phyloP scores from a whole-genome alignment of 2,888 invertebrate genomes.

The Crepidodera aurea region DNA sequence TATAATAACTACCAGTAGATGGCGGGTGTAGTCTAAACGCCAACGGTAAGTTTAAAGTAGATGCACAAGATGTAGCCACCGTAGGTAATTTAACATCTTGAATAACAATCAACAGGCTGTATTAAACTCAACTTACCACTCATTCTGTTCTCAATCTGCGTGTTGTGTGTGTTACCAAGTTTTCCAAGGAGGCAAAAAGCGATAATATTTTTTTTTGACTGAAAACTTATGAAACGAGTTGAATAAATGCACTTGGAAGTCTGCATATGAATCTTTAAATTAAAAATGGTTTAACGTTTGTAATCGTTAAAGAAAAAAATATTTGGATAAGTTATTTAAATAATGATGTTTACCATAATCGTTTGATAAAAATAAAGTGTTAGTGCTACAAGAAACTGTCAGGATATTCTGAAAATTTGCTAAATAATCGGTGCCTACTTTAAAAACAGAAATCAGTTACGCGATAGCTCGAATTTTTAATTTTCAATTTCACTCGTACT shows the following conservation, averaged over 20 bases:
- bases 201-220: conserved; percentile 30
- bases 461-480: neutral
- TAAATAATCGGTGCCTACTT: neutral
- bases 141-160: conserved; percentile 32
- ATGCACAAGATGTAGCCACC: conserved; percentile 43
- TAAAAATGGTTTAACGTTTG: conserved; percentile 16
- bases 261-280: conserved; percentile 5
- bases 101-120: conserved; percentile 46
- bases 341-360: conserved; percentile 32
- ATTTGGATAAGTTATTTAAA: conserved; percentile 31
- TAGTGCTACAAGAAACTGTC: conserved; percentile 28
- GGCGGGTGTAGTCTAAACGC: no score
- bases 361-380: conserved; percentile 33
- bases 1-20: conserved; percentile 9
- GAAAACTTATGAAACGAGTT: conserved; percentile 24
- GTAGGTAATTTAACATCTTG: conserved; percentile 32
- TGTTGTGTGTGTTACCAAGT: conserved; percentile 31
- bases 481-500: neutral
- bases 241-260: conserved; percentile 14
- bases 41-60: neutral
- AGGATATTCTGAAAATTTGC: conserved; percentile 8
- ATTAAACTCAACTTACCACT: conserved; percentile 30
- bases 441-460: neutral
- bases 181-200: conserved; percentile 23
- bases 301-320: conserved; percentile 12